Evolutionary conservation across 1,140 invertebrate genomes (phyloP).

Genomic region (Dreissena rostriformis): DNA sequence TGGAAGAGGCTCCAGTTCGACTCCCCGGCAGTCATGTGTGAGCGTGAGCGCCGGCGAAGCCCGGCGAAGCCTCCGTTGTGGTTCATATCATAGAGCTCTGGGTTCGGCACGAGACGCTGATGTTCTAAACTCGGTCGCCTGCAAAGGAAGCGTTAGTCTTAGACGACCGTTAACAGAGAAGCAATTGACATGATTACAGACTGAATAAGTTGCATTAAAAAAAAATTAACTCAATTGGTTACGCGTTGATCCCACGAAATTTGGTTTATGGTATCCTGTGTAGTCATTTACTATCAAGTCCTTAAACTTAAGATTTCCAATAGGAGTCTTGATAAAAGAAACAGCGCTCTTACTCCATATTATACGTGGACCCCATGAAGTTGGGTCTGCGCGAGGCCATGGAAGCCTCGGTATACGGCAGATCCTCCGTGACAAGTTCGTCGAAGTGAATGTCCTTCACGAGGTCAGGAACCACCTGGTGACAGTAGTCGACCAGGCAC

Average conservation of each 20-base stretch:
- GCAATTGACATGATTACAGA: too few relatives aligned
- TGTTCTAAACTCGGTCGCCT: conserved; percentile 57
- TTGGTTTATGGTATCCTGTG: too few relatives aligned
- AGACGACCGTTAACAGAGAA: too few relatives aligned
- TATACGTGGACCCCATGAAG: conserved; percentile 74
- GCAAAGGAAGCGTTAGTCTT: neutral
- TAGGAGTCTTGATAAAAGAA: neutral
- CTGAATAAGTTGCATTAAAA: too few relatives aligned
- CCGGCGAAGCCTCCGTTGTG: conserved; percentile 6
- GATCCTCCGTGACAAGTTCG: conserved; percentile 60
- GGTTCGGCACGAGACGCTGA: conserved; percentile 51
- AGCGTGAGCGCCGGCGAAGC: conserved; percentile 13
- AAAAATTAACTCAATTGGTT: too few relatives aligned
- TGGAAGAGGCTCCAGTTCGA: conserved; percentile 53
- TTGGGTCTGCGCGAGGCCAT: conserved; percentile 67
- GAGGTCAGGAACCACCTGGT: conserved; percentile 66
- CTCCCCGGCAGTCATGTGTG: conserved; percentile 20
- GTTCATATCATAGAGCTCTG: conserved; percentile 11
- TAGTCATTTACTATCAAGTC: too few relatives aligned
- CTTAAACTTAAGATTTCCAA: too few relatives aligned
- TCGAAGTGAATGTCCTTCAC: conserved; percentile 69
- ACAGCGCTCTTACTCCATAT: conserved; percentile 62
- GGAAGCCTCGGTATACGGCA: conserved; percentile 75
- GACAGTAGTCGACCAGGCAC: conserved; percentile 72
- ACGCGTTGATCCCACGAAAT: too few relatives aligned